Evolutionary conservation across 64 coral and sea anemone species (phyloP).

Genomic region (Astreopora myriophthalma): DNA sequence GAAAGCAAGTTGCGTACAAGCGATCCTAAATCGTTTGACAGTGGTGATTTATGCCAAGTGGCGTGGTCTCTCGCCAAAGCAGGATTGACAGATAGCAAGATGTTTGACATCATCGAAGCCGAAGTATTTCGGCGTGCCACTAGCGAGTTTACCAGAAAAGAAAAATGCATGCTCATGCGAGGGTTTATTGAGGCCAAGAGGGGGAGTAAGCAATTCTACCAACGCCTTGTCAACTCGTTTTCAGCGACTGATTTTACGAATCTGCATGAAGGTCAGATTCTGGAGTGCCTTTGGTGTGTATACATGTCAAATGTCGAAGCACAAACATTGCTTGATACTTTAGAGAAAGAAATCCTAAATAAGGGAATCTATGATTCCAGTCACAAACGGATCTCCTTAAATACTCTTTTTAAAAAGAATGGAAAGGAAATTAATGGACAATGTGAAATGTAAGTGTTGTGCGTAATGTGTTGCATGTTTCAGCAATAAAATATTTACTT

Average conservation of each 20-base stretch:
- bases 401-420: too few relatives aligned
- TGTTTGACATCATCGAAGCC: background rate
- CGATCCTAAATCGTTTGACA: background rate
- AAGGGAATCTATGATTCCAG: background rate
- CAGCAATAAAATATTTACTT: too few relatives aligned
- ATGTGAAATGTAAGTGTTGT: too few relatives aligned
- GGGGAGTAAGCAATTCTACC: background rate
- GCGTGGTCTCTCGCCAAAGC: slow-evolving; percentile 17
- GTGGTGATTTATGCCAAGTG: slow-evolving; percentile 10
- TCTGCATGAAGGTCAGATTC: background rate
- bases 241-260: background rate
- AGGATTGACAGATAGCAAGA: background rate
- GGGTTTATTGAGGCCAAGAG: background rate
- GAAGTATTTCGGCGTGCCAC: background rate
- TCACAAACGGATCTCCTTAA: background rate
- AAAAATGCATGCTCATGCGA: background rate
- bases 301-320: background rate
- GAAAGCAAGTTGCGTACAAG: background rate
- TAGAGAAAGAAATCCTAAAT: background rate
- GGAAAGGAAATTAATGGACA: too few relatives aligned
- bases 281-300: slow-evolving; percentile 18
- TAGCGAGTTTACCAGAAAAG: background rate
- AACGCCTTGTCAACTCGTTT: background rate
- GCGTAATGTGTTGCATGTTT: too few relatives aligned
- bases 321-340: background rate